Evolutionary conservation across 2,888 invertebrate species (phyloP).

Genomic region (Nemurella pictetii): DNA sequence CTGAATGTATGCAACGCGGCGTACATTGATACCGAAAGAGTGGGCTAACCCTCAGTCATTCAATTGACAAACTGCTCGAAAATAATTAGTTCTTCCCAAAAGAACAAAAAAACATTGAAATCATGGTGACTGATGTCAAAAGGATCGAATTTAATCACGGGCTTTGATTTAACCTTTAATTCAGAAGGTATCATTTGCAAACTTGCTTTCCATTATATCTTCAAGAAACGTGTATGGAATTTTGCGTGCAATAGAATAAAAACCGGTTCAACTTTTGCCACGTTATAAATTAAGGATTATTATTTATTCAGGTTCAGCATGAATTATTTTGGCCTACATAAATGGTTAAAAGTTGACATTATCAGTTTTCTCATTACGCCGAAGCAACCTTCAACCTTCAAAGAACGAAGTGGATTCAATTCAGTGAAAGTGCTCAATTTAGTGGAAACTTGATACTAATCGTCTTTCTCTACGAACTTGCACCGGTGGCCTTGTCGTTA

Average conservation of each 20-base stretch:
- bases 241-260: neutral
- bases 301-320: neutral
- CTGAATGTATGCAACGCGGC: neutral
- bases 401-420: neutral
- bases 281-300: neutral
- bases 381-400: neutral
- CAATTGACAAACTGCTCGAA: neutral
- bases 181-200: neutral
- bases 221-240: neutral
- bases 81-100: too few relatives aligned
- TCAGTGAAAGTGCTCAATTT: neutral
- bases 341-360: neutral
- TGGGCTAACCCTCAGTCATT: neutral
- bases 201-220: neutral
- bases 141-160: neutral
- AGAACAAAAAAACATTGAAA: too few relatives aligned
- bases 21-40: neutral
- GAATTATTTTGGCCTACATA: neutral
- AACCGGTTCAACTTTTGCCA: neutral
- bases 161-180: neutral
- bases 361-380: neutral
- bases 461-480: too few relatives aligned
- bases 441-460: neutral
- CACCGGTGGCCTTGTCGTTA: too few relatives aligned
- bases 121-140: neutral